Percentiles rank a stretch among this genome's conserved stretches.
Evolutionary conservation across 2,888 invertebrate genomes (phyloP).

Genomic region (Aporophyla nigra): DNA sequence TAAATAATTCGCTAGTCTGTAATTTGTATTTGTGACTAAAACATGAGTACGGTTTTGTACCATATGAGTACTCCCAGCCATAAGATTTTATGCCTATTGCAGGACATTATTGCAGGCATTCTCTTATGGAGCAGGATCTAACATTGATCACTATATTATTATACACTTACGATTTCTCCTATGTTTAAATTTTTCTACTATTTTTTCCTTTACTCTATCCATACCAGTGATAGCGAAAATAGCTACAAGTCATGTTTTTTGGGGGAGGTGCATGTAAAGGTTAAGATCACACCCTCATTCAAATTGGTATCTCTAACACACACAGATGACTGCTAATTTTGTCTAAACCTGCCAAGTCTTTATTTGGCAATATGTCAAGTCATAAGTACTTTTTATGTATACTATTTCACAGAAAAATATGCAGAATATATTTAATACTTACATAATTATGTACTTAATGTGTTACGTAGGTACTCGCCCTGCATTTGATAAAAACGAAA

Average conservation of each 20-base stretch:
- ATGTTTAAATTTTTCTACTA: neutral
- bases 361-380: neutral
- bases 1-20: conserved; percentile 3
- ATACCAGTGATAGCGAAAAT: neutral
- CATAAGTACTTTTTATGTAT: neutral
- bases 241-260: neutral
- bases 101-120: neutral
- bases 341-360: neutral
- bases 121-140: neutral
- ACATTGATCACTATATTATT: neutral
- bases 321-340: neutral
- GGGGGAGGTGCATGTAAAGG: neutral
- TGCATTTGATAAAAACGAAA: conserved; percentile 12
- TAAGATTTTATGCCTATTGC: neutral
- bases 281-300: neutral
- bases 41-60: neutral
- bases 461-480: neutral
- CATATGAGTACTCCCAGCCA: neutral
- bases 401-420: neutral
- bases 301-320: neutral
- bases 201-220: neutral
- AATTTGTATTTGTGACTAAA: neutral
- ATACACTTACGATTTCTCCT: neutral
- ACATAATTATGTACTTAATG: neutral
- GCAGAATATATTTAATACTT: neutral